phyloP scores from a whole-genome alignment of 2,797 vertebrate genomes.

The Pipistrellus kuhlii region DNA sequence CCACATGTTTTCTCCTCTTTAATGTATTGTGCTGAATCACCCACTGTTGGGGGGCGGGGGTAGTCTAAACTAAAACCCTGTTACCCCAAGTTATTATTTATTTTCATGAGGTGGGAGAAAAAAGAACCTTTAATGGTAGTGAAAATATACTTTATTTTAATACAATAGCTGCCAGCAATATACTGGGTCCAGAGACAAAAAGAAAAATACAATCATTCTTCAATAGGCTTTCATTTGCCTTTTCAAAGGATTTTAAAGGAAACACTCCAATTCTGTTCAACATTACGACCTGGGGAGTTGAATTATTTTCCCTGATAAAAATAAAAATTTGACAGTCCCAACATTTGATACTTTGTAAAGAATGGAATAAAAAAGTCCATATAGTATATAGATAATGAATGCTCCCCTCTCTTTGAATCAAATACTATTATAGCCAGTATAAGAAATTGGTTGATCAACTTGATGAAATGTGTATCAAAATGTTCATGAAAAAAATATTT shows the following conservation, averaged over 20 bases:
- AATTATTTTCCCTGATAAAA: conserved; percentile 52
- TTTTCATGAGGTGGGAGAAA: conserved; percentile 54
- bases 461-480: conserved; percentile 71
- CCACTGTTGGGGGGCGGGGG: not conserved
- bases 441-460: conserved; percentile 64
- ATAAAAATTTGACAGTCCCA: conserved; percentile 44
- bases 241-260: conserved; percentile 84
- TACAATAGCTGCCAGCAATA: conserved; percentile 92
- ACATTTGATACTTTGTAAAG: conserved; percentile 32
- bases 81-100: conserved; percentile 64
- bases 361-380: conserved; percentile 35
- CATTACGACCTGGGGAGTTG: conserved; percentile 51
- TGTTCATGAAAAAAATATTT: conserved; percentile 75
- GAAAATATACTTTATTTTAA: conserved; percentile 91
- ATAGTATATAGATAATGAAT: conserved; percentile 30
- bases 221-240: conserved; percentile 82
- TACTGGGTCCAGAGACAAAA: conserved; percentile 88
- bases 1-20: not conserved
- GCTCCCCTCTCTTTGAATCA: conserved; percentile 60
- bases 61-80: conserved; percentile 50
- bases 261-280: conserved; percentile 72
- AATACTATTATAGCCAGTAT: conserved; percentile 51
- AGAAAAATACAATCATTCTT: conserved; percentile 86
- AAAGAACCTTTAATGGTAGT: conserved; percentile 85
- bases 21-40: not conserved